Percentiles rank a stretch among this genome's conserved stretches.
These are phyloP conservation scores for Phrynocephalus vlangalii DNA, from an alignment of 2,797 vertebrate genomes.

Conservation along the genomic window DNA sequence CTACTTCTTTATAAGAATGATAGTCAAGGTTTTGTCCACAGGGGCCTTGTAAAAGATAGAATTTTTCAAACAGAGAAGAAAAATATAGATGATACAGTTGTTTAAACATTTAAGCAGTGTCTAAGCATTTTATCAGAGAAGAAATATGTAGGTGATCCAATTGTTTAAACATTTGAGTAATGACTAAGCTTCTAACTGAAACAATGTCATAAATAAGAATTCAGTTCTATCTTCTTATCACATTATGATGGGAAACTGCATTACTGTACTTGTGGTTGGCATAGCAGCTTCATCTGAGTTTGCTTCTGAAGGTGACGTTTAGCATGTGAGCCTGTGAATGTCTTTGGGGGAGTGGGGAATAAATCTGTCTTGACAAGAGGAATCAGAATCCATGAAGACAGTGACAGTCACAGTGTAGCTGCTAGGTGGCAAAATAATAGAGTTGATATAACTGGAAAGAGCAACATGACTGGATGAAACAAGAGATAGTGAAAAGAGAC, in stretches of 20 bases:
- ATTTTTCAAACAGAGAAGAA: constrained; percentile 33
- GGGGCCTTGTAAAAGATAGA: not conserved
- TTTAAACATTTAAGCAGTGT: constrained; percentile 44
- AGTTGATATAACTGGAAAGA: not conserved
- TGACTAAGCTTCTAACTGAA: constrained; percentile 40
- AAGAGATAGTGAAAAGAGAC: not conserved
- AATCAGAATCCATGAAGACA: constrained; percentile 7
- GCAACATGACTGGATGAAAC: not conserved
- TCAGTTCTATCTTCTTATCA: not conserved
- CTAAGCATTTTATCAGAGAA: constrained; percentile 33
- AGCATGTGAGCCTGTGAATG: constrained; percentile 34
- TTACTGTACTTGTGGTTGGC: constrained; percentile 38
- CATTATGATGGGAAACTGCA: constrained; percentile 48
- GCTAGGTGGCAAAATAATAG: not conserved
- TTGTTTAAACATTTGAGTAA: constrained; percentile 43
- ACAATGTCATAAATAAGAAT: constrained; percentile 42
- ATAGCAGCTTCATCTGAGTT: constrained; percentile 42
- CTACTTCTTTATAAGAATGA: constrained; percentile 26
- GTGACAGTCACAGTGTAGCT: not conserved
- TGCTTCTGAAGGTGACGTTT: constrained; percentile 66
- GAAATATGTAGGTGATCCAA: constrained; percentile 32
- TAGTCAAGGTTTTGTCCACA: not conserved
- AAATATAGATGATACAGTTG: constrained; percentile 40
- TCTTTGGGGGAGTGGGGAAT: constrained; percentile 33
- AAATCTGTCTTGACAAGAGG: constrained; percentile 3